Conservation (phyloP, 2,113 vertebrate species). For the Planiliza haematocheilus region DNA sequence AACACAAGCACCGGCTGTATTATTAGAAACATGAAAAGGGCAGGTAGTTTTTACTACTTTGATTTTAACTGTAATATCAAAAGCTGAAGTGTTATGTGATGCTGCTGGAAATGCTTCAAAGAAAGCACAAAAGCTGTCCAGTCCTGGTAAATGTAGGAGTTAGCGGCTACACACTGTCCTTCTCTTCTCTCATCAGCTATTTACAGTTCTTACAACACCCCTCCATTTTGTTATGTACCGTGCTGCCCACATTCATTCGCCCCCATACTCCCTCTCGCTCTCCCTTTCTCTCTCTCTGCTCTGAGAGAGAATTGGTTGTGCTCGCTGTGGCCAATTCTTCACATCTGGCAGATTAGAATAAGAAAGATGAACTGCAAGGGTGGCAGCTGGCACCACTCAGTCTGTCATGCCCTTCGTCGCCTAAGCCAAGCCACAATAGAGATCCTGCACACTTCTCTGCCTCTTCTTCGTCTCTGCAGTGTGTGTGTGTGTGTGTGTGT, state of each 20-base stretch:
- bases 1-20: not conserved
- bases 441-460: conserved; percentile 21
- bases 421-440: conserved; percentile 45
- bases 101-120: conserved; percentile 53
- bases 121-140: conserved; percentile 63
- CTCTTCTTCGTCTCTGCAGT: conserved; percentile 21
- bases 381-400: conserved; percentile 55
- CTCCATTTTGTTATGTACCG: conserved; percentile 81
- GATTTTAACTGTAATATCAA: conserved; percentile 40
- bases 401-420: conserved; percentile 45
- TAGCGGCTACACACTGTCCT: conserved; percentile 69
- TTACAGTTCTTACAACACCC: conserved; percentile 77
- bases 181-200: conserved; percentile 76
- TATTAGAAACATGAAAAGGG: conserved; percentile 9
- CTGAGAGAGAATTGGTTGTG: conserved; percentile 63
- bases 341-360: conserved; percentile 77
- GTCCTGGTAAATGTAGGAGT: conserved; percentile 70
- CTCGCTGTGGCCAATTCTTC: conserved; percentile 66
- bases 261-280: conserved; percentile 52
- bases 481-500: not conserved
- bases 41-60: conserved; percentile 6
- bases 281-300: conserved; percentile 25
- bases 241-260: conserved; percentile 71
- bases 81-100: conserved; percentile 50
- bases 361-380: conserved; percentile 63